Percentiles rank a stretch among this genome's conserved stretches.
Conservation (phyloP, 2,797 vertebrate species). For the Microctenopoma stevenorrisi region DNA sequence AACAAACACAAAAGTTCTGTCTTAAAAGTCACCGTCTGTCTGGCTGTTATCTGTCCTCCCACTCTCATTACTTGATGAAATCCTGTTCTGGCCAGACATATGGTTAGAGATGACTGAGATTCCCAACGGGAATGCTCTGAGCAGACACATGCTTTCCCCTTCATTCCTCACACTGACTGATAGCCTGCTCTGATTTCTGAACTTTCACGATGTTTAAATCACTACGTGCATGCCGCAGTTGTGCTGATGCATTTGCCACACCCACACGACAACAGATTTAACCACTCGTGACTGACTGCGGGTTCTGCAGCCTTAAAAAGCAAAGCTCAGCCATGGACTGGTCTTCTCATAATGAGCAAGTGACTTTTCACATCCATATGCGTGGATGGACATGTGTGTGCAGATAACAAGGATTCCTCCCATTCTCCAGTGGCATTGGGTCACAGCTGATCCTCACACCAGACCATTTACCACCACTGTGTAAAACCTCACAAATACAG, state of each 20-base stretch:
- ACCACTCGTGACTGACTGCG: not conserved
- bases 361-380: not conserved
- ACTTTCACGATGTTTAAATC: constrained; percentile 49
- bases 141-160: constrained; percentile 51
- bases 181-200: constrained; percentile 48
- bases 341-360: not conserved
- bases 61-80: constrained; percentile 49
- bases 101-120: constrained; percentile 58
- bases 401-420: constrained; percentile 59
- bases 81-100: constrained; percentile 54
- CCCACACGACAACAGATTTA: constrained; percentile 20
- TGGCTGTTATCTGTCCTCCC: constrained; percentile 40
- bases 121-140: constrained; percentile 56
- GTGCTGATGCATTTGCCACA: constrained; percentile 9
- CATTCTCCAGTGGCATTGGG: constrained; percentile 56
- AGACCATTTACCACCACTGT: constrained; percentile 21
- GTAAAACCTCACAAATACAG: constrained; percentile 32
- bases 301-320: not conserved
- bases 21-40: constrained; percentile 31
- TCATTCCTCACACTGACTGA: constrained; percentile 51
- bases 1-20: constrained; percentile 10
- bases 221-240: constrained; percentile 7
- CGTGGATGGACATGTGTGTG: constrained; percentile 7
- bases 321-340: constrained; percentile 7
- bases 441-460: constrained; percentile 55